Conservation (phyloP, 1,140 invertebrate genomes). For the Potamilus streckersoni region DNA sequence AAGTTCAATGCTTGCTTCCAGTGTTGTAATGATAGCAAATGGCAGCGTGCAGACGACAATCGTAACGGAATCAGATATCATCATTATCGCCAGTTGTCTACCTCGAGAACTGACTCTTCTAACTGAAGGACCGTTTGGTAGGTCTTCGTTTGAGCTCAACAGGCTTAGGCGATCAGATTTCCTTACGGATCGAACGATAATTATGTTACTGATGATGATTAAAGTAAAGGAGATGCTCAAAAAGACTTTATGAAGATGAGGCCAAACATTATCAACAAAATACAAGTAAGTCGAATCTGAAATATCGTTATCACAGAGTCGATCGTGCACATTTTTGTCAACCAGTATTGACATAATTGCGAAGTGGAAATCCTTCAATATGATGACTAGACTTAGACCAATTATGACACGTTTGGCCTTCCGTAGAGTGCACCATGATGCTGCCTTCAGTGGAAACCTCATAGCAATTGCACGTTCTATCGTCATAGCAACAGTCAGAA, state of each 20-base stretch:
- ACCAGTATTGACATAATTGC: slow-evolving; percentile 45
- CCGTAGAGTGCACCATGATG: slow-evolving; percentile 38
- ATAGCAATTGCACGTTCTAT: slow-evolving; percentile 52
- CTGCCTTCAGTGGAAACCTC: slow-evolving; percentile 45
- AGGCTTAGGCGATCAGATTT: slow-evolving; percentile 2
- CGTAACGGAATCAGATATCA: slow-evolving; percentile 49
- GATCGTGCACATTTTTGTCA: slow-evolving; percentile 18
- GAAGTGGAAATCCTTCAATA: slow-evolving; percentile 44
- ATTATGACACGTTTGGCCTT: slow-evolving; percentile 41
- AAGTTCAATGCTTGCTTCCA: slow-evolving; percentile 23
- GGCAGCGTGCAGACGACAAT: slow-evolving; percentile 53
- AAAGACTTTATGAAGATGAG: slow-evolving; percentile 50
- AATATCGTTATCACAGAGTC: slow-evolving; percentile 41
- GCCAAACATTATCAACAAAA: slow-evolving; percentile 45
- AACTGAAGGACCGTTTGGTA: not conserved
- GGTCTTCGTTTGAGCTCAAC: not conserved
- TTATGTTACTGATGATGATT: slow-evolving; percentile 56
- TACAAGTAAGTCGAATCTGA: slow-evolving; percentile 10
- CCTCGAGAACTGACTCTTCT: slow-evolving; percentile 15
- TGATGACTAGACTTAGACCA: slow-evolving; percentile 25
- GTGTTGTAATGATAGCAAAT: slow-evolving; percentile 37
- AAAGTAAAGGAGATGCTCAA: slow-evolving; percentile 42
- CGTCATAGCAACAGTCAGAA: slow-evolving; percentile 59
- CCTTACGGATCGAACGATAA: slow-evolving; percentile 45
- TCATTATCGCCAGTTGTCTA: slow-evolving; percentile 49